Percentiles rank a stretch among this genome's conserved stretches.
Evolutionary conservation across 2,113 vertebrate species (phyloP).

Genomic region (Pluvianellus socialis): DNA sequence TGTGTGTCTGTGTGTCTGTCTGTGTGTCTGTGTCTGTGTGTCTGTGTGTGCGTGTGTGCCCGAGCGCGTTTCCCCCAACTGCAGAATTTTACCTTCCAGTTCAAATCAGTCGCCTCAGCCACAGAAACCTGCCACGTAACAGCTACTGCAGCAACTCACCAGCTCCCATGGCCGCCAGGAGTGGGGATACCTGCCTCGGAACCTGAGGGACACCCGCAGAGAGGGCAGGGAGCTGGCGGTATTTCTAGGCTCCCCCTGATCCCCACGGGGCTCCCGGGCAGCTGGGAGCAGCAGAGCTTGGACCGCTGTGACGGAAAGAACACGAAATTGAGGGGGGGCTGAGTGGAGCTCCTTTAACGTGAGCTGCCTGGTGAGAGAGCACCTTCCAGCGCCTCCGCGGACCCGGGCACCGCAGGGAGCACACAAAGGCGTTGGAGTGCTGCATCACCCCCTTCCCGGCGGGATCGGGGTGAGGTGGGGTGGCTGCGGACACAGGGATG

Average conservation of each 20-base stretch:
- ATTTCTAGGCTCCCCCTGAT: rapidly evolving
- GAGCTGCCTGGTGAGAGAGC: background rate
- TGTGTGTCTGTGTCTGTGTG: too few species aligned
- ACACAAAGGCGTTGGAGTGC: rapidly evolving
- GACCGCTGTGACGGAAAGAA: rapidly evolving
- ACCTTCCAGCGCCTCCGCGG: background rate
- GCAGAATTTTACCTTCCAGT: background rate
- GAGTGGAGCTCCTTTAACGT: background rate
- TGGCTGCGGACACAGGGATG: rapidly evolving
- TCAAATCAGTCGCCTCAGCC: background rate
- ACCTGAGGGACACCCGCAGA: background rate
- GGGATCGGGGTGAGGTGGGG: background rate
- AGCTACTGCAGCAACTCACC: background rate
- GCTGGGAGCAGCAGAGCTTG: background rate
- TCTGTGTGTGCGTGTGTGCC: too few species aligned
- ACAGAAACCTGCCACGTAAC: background rate
- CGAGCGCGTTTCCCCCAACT: background rate
- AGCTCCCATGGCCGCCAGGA: background rate
- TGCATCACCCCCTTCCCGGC: rapidly evolving
- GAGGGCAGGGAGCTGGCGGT: background rate
- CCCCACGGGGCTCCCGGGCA: background rate
- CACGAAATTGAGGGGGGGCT: rapidly evolving
- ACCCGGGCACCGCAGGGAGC: rapidly evolving
- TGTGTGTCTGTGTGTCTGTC: too few species aligned
- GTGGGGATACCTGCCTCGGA: background rate